A percentile compares a stretch with the other conserved stretches of the same genome.
Conservation (phyloP, 2,113 vertebrate genomes). For the Sebastes fasciatus region DNA sequence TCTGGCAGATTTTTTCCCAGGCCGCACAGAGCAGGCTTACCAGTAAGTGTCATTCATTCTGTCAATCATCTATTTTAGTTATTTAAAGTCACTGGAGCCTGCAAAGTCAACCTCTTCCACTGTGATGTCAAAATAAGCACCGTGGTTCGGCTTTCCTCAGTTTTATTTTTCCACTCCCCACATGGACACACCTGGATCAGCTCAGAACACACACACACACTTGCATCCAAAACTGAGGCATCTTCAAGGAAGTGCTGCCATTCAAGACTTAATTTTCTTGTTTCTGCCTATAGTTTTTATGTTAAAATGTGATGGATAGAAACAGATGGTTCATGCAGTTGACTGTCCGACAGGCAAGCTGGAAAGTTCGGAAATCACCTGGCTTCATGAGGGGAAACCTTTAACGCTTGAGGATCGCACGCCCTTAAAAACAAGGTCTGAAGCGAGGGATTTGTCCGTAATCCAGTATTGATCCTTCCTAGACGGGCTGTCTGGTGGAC, state of each 20-base stretch:
- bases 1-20: neutral
- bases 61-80: slow-evolving; percentile 54
- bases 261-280: slow-evolving; percentile 2
- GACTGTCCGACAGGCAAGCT: slow-evolving; percentile 6
- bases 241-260: slow-evolving; percentile 12
- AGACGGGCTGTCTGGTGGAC: slow-evolving; percentile 65
- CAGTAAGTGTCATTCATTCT: slow-evolving; percentile 43
- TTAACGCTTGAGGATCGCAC: slow-evolving; percentile 51
- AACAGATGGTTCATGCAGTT: slow-evolving; percentile 1
- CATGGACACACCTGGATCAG: slow-evolving; percentile 39
- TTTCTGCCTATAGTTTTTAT: slow-evolving; percentile 11
- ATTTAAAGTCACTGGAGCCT: slow-evolving; percentile 46
- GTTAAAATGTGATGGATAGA: slow-evolving; percentile 17
- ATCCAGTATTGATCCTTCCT: slow-evolving; percentile 66
- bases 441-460: slow-evolving; percentile 59
- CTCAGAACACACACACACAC: slow-evolving; percentile 1
- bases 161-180: slow-evolving; percentile 53
- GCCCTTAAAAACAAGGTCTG: slow-evolving; percentile 55
- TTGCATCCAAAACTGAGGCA: neutral
- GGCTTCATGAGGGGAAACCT: slow-evolving; percentile 39
- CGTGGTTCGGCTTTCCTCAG: slow-evolving; percentile 37
- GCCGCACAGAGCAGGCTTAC: neutral
- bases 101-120: slow-evolving; percentile 40
- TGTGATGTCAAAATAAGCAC: slow-evolving; percentile 55
- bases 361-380: slow-evolving; percentile 31